Evolutionary conservation across 2,888 invertebrate species (phyloP), one percentile per base, ranked within the genome.

Genomic region (Alitta virens): DNA sequence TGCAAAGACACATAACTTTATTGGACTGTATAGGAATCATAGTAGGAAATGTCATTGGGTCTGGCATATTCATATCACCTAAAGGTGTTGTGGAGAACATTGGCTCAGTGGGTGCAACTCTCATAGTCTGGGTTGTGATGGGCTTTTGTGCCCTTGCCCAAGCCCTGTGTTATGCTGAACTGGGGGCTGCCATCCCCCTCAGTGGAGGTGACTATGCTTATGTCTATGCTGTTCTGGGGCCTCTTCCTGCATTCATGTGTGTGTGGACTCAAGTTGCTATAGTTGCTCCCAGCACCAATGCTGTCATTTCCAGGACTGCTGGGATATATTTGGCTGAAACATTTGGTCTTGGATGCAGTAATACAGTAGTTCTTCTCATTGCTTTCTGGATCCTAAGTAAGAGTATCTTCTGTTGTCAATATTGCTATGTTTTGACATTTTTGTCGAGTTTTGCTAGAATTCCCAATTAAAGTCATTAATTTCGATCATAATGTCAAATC

Each of bases 191-290:
- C 25, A 58, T 62, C 12, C 62, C 62, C 53, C 42, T 49, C 9
- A 51, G 58, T 14, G 62, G 62, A 14, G 62, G 62, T 12, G 62
- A 62, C 43, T 62, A 62, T 25, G 58, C 58, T 27, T 62, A 62
- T 26, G 49, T 58, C n/a, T 46, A 58, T 33, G n/a, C 51, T 33
- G 40, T 62, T 14, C 53, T 62, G 49, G 62, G 62, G 2, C 62
- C 62, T 5, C 33, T 56, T 18, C 61, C 61, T n/a, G 61, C 56
- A 27, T 61, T 55, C 40, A 27, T 61, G 24, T 61, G 61, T 24
- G 50, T 38, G 12, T 61, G 61, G 61, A 33, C 46, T 5, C 55
- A 55, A 38, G 26, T 61, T 16, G n/a, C 55, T n/a, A 55, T 61
- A 14, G 56, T 24, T 18, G 55, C 56, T 3, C 27, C 61, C 21